phyloP scores from a whole-genome alignment of 2,888 invertebrate genomes.

The Druceiella hillmani region DNA sequence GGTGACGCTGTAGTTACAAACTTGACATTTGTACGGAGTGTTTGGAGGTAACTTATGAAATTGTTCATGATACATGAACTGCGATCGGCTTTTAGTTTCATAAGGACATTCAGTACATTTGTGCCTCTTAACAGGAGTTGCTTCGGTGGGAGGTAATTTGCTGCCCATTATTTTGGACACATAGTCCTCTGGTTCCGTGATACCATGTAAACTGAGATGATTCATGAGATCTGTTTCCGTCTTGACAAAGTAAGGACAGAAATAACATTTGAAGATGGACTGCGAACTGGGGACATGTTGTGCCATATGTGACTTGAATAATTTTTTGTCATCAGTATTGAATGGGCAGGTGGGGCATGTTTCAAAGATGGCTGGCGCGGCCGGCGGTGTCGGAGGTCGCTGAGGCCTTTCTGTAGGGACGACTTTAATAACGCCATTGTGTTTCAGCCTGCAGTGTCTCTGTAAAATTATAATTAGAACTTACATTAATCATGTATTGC shows the following conservation, averaged over 20 bases:
- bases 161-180: conserved; percentile 42
- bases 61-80: conserved; percentile 82
- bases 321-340: conserved; percentile 52
- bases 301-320: conserved; percentile 59
- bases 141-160: conserved; percentile 31
- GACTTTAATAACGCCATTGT: conserved; percentile 69
- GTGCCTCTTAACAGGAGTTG: conserved; percentile 58
- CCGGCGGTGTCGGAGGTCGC: conserved; percentile 27
- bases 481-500: too few species aligned
- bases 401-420: conserved; percentile 48
- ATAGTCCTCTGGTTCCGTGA: conserved; percentile 54
- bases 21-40: conserved; percentile 73
- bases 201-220: conserved; percentile 62
- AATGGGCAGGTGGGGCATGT: conserved; percentile 70
- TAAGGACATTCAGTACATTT: conserved; percentile 79
- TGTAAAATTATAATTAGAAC: conserved; percentile 35
- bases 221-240: conserved; percentile 62
- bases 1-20: conserved; percentile 79
- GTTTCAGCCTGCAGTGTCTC: conserved; percentile 76
- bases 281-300: conserved; percentile 65
- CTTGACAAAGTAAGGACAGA: conserved; percentile 74
- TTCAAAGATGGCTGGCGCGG: conserved; percentile 32
- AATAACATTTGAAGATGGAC: conserved; percentile 71
- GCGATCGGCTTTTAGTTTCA: conserved; percentile 79
- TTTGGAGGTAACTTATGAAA: conserved; percentile 68